These are phyloP conservation scores for Eledona agricola DNA, from an alignment of 2,888 invertebrate species.

Conservation along the genomic window DNA sequence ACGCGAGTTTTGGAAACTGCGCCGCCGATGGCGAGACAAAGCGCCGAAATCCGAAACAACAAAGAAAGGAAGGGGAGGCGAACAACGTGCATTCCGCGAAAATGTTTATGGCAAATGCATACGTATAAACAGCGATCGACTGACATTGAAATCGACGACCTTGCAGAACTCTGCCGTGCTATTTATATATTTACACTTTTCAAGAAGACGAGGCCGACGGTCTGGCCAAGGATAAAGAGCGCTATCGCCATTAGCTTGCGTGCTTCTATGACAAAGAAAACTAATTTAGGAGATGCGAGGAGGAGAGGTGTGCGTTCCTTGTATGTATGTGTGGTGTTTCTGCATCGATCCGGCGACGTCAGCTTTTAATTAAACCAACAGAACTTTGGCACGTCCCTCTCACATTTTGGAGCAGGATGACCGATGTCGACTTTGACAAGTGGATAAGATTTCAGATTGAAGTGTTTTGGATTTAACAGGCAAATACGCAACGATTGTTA, in stretches of 20 bases:
- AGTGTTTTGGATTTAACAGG: not conserved
- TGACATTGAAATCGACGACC: conserved; percentile 47
- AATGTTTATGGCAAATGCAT: conserved; percentile 39
- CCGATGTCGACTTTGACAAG: not conserved
- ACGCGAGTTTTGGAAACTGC: no score
- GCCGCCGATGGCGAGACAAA: no score
- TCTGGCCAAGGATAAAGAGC: conserved; percentile 42
- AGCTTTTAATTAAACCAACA: conserved; percentile 16
- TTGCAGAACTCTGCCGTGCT: conserved; percentile 41
- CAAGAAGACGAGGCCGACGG: conserved; percentile 44
- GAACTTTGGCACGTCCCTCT: conserved; percentile 3
- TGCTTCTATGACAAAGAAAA: conserved; percentile 35
- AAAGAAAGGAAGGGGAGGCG: conserved; percentile 10
- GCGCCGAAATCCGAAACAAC: conserved; percentile 30
- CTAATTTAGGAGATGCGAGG: conserved; percentile 30
- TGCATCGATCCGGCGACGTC: conserved; percentile 8
- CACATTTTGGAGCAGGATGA: not conserved
- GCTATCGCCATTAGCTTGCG: conserved; percentile 34
- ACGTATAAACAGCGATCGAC: conserved; percentile 38
- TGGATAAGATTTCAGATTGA: no score
- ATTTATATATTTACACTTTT: conserved; percentile 46
- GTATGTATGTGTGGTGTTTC: no score
- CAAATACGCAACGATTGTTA: not conserved
- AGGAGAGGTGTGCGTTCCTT: conserved; percentile 16
- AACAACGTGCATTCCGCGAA: conserved; percentile 30